phyloP scores from a whole-genome alignment of 2,113 vertebrate genomes.

The Trogon melanurus region DNA sequence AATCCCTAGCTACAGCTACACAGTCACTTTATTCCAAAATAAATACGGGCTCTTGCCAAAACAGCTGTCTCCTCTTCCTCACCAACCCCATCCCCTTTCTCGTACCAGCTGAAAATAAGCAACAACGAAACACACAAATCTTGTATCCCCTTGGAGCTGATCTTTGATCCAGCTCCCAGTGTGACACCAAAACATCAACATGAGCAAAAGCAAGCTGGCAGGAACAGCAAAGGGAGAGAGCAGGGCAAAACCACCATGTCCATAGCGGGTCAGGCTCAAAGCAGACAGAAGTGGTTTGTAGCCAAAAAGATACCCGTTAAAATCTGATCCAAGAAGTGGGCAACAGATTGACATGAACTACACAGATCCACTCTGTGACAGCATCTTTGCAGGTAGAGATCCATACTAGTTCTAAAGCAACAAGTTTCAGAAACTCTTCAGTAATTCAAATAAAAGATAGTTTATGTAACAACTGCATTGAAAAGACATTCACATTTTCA shows the following conservation, averaged over 20 bases:
- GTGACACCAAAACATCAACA: not conserved
- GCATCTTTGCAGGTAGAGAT: not conserved
- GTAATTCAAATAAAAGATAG: not conserved
- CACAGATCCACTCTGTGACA: not conserved
- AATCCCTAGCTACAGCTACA: not conserved
- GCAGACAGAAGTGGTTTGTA: fast-evolving
- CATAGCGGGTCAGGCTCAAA: not conserved
- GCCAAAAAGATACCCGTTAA: not conserved
- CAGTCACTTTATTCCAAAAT: not conserved
- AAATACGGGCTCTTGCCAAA: not conserved
- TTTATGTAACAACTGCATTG: not conserved
- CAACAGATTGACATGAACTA: not conserved
- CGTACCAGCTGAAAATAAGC: constrained; percentile 2
- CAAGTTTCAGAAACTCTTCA: not conserved
- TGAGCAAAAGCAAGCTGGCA: not conserved
- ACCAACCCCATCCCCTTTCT: not conserved
- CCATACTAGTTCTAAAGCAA: not conserved
- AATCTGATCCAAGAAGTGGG: not conserved
- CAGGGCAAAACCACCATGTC: fast-evolving
- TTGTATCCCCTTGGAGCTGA: not conserved
- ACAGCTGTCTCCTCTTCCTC: not conserved
- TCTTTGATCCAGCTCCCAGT: not conserved
- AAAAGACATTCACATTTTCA: not conserved
- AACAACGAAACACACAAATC: not conserved
- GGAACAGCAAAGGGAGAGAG: not conserved